These are phyloP conservation scores for Pontoporia blainvillei DNA, from an alignment of 2,113 vertebrate species.

Conservation along the genomic window DNA sequence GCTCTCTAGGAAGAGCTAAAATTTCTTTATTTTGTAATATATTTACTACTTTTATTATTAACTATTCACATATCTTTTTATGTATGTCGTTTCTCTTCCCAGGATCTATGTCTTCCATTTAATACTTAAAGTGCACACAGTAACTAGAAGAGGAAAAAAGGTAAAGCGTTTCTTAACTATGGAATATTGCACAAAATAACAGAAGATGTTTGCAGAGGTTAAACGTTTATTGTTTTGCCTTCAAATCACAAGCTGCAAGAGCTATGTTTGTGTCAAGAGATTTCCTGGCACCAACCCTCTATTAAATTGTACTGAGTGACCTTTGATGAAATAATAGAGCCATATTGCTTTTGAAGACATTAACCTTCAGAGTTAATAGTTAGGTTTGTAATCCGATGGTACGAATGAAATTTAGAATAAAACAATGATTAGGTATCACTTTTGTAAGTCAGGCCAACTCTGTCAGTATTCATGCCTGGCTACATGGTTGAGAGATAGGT, in stretches of 20 bases:
- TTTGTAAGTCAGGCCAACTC: rapidly evolving
- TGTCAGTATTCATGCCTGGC: no score
- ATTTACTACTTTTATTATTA: not conserved
- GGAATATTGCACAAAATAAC: not conserved
- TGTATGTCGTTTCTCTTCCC: not conserved
- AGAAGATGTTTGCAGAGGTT: not conserved
- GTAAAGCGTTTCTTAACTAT: not conserved
- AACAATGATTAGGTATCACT: no score
- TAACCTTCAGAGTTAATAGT: not conserved
- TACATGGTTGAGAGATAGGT: not conserved
- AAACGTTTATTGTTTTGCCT: not conserved
- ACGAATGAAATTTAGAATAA: not conserved
- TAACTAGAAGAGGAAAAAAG: not conserved
- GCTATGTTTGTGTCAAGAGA: not conserved
- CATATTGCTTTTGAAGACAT: not conserved
- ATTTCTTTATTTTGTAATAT: not conserved
- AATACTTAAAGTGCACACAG: not conserved
- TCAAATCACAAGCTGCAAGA: not conserved
- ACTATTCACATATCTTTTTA: not conserved
- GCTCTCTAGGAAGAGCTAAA: not conserved
- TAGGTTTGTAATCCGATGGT: not conserved
- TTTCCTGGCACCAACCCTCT: not conserved
- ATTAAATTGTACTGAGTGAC: not conserved
- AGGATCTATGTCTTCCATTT: not conserved
- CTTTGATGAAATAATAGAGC: not conserved